Base-by-base conservation (phyloP, 2,113 vertebrate species). In the Rattus rattus region DNA sequence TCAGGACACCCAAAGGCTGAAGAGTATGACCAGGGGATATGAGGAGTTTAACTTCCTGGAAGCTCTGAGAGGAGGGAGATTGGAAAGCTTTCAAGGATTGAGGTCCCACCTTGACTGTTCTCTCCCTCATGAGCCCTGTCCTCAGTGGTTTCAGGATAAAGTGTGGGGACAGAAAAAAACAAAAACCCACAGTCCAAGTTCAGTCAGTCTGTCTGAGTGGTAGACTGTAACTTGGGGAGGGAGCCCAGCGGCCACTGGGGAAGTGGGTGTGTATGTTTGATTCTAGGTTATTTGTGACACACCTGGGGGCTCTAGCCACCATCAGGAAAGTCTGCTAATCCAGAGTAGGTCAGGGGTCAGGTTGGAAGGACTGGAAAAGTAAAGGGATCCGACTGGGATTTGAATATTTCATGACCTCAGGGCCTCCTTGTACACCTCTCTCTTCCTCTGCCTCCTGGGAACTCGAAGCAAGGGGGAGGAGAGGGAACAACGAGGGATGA, bases 371-470 rank as follows among this genome's bases (percentile, higher is more conserved):
- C 47, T 3, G 26, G 9, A 0, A 6, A 4, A 28, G 94, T 86
- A 97, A 96, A 70, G 47, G 39, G 92, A 97, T 91, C 96, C 9
- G 92, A 84, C 88, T 12, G 9, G 89, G 76, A 88, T 22, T 67
- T 91, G 49, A 33, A 90, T 47, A 69, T 97, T 97, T 97, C 87
- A 72, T 54, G 90, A 47, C 59, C 72, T 65, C 8, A 0, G 70
- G 26, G 30, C 28, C 1, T 47, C 6, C 73, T 26, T n/a, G 3
- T 14, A 13, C 33, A 0, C 56, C 73, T 88, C 43, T 90, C 56
- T 26, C 39, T 90, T 84, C 47, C 70, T 77, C 6, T 89, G 28
- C 56, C 67, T 79, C 69, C 24, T 54, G 87, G 94, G 54, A 85
- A 36, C 20, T 2, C 16, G 59, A 1, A 14, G 61, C 59, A n/a